Conservation (phyloP, 2,797 vertebrate genomes). For the Lepus townsendii region DNA sequence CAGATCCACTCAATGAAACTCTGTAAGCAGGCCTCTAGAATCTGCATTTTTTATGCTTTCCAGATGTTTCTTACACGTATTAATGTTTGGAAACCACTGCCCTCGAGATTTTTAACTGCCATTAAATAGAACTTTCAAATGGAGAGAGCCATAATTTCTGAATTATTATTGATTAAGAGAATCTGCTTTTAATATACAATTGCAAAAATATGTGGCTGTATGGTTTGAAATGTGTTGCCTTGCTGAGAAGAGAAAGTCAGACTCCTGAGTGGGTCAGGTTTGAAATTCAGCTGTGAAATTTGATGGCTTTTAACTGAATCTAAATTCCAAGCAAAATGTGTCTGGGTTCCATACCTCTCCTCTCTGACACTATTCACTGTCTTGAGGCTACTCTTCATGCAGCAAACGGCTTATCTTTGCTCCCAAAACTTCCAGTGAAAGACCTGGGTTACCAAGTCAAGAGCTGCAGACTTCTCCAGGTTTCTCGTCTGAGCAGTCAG, state of each 20-base stretch:
- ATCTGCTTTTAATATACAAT: conserved; percentile 55
- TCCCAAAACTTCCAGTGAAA: conserved; percentile 66
- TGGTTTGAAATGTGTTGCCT: conserved; percentile 15
- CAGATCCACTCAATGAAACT: conserved; percentile 57
- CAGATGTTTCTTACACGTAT: conserved; percentile 62
- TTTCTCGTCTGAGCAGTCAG: conserved; percentile 52
- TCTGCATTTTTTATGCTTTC: conserved; percentile 70
- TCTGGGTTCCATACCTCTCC: not conserved
- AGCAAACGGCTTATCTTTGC: conserved; percentile 48
- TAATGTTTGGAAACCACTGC: conserved; percentile 55
- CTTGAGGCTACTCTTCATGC: conserved; percentile 70
- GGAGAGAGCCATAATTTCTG: conserved; percentile 33
- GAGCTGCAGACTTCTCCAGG: conserved; percentile 47
- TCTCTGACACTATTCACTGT: not conserved
- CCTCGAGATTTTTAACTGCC: conserved; percentile 63
- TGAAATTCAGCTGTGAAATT: conserved; percentile 77
- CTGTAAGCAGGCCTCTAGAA: conserved; percentile 50
- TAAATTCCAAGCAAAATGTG: conserved; percentile 35
- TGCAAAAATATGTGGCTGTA: conserved; percentile 15
- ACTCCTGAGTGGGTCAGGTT: conserved; percentile 29
- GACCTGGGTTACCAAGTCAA: conserved; percentile 69
- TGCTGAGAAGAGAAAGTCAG: conserved; percentile 61
- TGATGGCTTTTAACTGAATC: conserved; percentile 67
- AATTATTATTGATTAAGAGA: conserved; percentile 66
- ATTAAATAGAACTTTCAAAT: conserved; percentile 72